Evolutionary conservation across 2,113 vertebrate species (phyloP).

Genomic region (Tragelaphus scriptus): DNA sequence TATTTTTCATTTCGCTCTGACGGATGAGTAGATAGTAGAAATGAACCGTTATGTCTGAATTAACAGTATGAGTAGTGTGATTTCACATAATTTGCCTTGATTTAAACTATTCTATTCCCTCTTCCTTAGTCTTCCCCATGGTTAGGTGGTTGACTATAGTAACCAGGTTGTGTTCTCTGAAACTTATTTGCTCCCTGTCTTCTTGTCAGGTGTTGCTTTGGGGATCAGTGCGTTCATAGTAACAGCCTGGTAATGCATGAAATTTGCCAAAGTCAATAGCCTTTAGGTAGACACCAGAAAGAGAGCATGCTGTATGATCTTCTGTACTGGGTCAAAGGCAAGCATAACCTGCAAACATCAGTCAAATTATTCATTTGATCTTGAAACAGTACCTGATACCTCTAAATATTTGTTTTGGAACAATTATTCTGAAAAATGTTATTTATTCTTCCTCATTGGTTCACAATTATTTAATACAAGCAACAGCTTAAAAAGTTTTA

Average conservation of each 20-base stretch:
- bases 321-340: not conserved
- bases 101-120: not conserved
- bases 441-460: not conserved
- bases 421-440: not conserved
- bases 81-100: not conserved
- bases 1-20: not conserved
- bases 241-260: not conserved
- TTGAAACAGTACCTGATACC: not conserved
- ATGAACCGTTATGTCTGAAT: not conserved
- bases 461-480: not conserved
- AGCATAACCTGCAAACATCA: not conserved
- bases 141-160: not conserved
- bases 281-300: not conserved
- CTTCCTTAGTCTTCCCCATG: not conserved
- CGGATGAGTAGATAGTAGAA: not conserved
- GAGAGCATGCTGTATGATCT: not conserved
- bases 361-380: not conserved
- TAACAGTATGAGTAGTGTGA: not conserved
- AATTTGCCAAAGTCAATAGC: not conserved
- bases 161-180: not conserved
- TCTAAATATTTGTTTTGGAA: conserved; percentile 9
- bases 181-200: not conserved
- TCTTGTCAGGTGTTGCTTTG: not conserved
- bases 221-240: not conserved
- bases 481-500: not conserved